A percentile compares a stretch with the other conserved stretches of the same genome.
phyloP scores from a whole-genome alignment of 2,113 vertebrate species.

The Leptocoma aspasia region DNA sequence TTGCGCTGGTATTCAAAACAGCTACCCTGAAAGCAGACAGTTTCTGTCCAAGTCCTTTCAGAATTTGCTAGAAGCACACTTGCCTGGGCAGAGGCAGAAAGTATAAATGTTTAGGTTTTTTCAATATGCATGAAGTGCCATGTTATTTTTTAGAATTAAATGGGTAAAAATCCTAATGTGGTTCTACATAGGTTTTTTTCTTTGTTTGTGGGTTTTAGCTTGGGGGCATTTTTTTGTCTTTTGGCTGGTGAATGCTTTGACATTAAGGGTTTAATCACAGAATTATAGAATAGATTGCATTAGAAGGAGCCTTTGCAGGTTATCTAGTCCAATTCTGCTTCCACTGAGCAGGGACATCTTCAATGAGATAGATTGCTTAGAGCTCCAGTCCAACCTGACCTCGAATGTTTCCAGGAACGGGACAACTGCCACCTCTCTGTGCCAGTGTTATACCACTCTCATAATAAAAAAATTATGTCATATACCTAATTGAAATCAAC shows the following conservation, averaged over 20 bases:
- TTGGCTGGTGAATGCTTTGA: background rate
- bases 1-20: background rate
- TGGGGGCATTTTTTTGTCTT: background rate
- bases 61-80: background rate
- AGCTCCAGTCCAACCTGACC: background rate
- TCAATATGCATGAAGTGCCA: background rate
- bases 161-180: background rate
- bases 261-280: background rate
- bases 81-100: background rate
- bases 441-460: background rate
- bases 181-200: rapidly evolving
- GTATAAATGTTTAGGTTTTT: background rate
- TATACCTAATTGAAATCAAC: rapidly evolving
- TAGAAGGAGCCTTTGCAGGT: background rate
- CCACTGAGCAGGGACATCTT: background rate
- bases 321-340: background rate
- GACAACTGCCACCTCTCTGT: background rate
- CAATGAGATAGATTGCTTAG: background rate
- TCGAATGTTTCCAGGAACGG: background rate
- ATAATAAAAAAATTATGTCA: background rate
- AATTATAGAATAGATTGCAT: background rate
- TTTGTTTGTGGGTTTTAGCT: background rate
- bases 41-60: background rate
- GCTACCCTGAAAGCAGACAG: background rate
- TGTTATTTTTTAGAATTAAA: background rate